Conservation (phyloP, 92 coral and sea anemone genomes). For the Nematostella vectensis region DNA sequence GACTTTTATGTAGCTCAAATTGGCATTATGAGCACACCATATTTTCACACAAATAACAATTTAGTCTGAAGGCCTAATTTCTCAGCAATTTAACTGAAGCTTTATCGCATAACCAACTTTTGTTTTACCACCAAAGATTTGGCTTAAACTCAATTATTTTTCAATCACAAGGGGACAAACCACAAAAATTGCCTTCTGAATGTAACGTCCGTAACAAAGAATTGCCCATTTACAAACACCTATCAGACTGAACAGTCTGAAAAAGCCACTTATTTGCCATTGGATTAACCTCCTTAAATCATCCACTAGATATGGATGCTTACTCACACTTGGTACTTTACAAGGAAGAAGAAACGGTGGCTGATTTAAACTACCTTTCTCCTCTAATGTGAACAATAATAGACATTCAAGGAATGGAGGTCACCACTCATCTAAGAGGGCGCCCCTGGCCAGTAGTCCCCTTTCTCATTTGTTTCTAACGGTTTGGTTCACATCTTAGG, state of each 20-base stretch:
- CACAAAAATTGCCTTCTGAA: background rate
- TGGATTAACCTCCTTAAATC: too few relatives aligned
- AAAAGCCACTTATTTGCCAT: too few relatives aligned
- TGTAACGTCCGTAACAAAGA: constrained; percentile 1
- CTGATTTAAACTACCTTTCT: background rate
- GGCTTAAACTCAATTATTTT: background rate
- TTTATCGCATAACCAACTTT: background rate
- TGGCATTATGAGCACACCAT: too few relatives aligned
- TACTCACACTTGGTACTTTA: background rate
- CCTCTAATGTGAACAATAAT: too few relatives aligned
- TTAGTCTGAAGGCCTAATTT: background rate
- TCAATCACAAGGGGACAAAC: background rate
- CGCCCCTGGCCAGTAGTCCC: too few relatives aligned
- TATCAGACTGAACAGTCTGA: too few relatives aligned
- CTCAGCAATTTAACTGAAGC: background rate
- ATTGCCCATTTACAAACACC: too few relatives aligned
- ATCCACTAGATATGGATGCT: background rate
- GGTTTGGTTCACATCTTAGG: too few relatives aligned
- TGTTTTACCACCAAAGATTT: background rate
- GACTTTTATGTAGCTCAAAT: too few relatives aligned
- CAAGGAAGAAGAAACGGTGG: background rate
- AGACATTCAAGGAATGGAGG: background rate
- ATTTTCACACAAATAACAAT: too few relatives aligned
- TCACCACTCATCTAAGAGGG: background rate
- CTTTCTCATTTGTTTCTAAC: too few relatives aligned